Evolutionary conservation across 2,888 invertebrate genomes (phyloP), one percentile per base, ranked within the genome.

Genomic region (Sycophila texana): DNA sequence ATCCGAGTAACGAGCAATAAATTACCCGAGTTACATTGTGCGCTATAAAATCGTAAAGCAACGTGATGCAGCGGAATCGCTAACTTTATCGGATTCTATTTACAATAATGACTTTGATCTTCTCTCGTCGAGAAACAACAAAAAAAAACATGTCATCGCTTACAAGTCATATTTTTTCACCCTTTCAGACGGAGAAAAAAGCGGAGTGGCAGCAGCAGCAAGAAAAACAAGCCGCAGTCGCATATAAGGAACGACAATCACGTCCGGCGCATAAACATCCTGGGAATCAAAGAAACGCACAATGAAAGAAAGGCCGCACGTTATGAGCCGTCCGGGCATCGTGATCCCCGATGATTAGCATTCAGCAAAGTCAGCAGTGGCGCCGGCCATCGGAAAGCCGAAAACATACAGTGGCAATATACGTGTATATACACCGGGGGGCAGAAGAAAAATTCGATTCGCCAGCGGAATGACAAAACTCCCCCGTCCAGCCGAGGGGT

Each of bases 401-500:
- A 39, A 63, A 55, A 60, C 26, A 3, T 20, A 16, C 60, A 58
- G 58, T 26, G 61, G 77, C 18, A 20, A 30, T 18, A 57, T 39
- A 4, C 16, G 16, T 26, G 26, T 26, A 26, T 26, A 26, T 3
- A 22, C 12, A 18, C 57, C 39, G 57, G 10, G 60, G 20, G 58
- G 18, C 39, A 18, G 57, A 61, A 53, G 66, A 78, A 78, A 74
- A 81, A 81, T 75, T 67, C 68, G 74, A 74, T 74, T 78, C 81
- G 75, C 66, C 63, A 65, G 63, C 74, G 30, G 78, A 81, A 81
- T 81, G 75, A 74, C 77, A 81, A 80, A 70, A 58, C 66, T 53
- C 65, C 0, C 55, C 49, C 51, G 18, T 58, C 65, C 16, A 47
- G 20, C 18, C 55, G 12, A 12, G n/a, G 20, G 16, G 47, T n/a